Conservation (phyloP, 2,888 invertebrate species). For the Anodontia alba region DNA sequence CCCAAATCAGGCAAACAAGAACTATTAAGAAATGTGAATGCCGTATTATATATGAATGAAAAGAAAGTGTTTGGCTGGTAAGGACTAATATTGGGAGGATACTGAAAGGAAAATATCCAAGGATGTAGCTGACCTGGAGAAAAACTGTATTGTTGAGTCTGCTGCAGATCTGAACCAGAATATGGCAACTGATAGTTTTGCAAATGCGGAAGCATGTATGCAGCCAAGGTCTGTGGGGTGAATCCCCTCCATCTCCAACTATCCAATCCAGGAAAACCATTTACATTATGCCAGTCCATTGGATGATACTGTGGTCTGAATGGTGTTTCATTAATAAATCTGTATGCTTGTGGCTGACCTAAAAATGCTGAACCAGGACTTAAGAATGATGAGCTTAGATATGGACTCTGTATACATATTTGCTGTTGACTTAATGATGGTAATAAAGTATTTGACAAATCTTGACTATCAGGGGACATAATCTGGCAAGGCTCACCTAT, state of each 20-base stretch:
- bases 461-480: neutral
- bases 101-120: neutral
- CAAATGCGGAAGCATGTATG: neutral
- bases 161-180: neutral
- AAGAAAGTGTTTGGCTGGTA: neutral
- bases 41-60: neutral
- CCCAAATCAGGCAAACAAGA: neutral
- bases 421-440: neutral
- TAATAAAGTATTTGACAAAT: neutral
- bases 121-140: conserved; percentile 2
- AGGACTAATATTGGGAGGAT: neutral
- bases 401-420: neutral
- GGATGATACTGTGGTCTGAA: neutral
- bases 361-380: neutral
- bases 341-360: neutral
- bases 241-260: neutral
- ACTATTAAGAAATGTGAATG: neutral
- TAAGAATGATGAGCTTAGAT: neutral
- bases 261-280: neutral
- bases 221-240: neutral
- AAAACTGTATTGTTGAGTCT: too few relatives aligned
- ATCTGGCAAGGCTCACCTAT: neutral
- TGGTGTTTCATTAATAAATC: neutral
- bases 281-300: neutral
- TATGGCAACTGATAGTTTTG: neutral